These are phyloP conservation scores for Lepidotrigona ventralis DNA, from an alignment of 1,140 invertebrate species.

Conservation along the genomic window DNA sequence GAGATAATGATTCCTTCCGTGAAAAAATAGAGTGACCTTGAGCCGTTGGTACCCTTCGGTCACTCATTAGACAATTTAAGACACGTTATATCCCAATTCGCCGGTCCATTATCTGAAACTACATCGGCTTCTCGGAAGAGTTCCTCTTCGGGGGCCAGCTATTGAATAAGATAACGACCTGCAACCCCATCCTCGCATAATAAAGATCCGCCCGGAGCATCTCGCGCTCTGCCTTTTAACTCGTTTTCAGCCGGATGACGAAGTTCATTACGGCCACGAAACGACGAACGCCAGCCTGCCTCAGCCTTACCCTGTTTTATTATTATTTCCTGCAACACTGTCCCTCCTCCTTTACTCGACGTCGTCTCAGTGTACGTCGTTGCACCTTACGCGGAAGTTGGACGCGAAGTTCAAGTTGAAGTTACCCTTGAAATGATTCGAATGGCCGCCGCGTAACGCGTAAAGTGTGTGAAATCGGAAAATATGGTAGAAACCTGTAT, in stretches of 20 bases:
- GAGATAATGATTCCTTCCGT: constrained; percentile 55
- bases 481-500: too few relatives aligned
- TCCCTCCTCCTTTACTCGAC: background rate
- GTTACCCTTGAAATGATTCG: background rate
- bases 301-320: background rate
- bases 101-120: constrained; percentile 74
- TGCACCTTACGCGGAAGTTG: too few relatives aligned
- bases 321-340: background rate
- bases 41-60: constrained; percentile 69
- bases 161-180: constrained; percentile 71
- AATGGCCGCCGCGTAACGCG: too few relatives aligned
- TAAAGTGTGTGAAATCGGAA: too few relatives aligned
- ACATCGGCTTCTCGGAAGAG: constrained; percentile 73
- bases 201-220: constrained; percentile 63
- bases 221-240: constrained; percentile 59
- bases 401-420: too few relatives aligned
- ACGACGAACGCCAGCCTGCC: background rate
- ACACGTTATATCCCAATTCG: constrained; percentile 78
- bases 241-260: constrained; percentile 61
- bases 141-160: constrained; percentile 55
- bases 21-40: constrained; percentile 71
- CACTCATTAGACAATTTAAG: constrained; percentile 79
- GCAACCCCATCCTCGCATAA: constrained; percentile 68
- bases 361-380: too few relatives aligned
- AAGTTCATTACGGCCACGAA: constrained; percentile 59